phyloP scores from a whole-genome alignment of 2,113 vertebrate genomes.

The Proterorhinus semilunaris region DNA sequence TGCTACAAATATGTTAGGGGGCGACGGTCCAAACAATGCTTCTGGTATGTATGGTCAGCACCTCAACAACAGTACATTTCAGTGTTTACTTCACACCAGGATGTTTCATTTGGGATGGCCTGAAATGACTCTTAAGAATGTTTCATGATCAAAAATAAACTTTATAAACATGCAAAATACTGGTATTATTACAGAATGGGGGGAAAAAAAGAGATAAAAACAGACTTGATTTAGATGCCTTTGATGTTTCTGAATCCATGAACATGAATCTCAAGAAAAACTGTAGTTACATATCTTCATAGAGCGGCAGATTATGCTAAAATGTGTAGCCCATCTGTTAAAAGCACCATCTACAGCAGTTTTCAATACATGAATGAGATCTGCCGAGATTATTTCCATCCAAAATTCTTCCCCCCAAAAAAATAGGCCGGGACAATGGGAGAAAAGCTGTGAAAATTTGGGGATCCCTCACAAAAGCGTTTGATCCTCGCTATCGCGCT shows the following conservation, averaged over 20 bases:
- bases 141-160: no score
- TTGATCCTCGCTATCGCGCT: constrained; percentile 51
- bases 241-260: not conserved
- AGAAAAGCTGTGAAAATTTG: constrained; percentile 54
- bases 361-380: constrained; percentile 42
- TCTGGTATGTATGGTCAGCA: no score
- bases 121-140: no score
- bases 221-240: not conserved
- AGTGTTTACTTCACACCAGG: no score
- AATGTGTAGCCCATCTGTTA: constrained; percentile 22
- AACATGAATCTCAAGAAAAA: not conserved
- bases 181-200: no score
- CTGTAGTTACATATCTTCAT: not conserved
- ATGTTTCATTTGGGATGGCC: no score
- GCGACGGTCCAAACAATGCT: no score
- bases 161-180: no score
- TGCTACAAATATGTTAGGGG: no score
- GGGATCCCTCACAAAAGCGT: constrained; percentile 50
- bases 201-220: no score
- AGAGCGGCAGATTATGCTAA: constrained; percentile 21
- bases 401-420: constrained; percentile 44
- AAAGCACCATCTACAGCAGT: constrained; percentile 5
- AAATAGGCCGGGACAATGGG: constrained; percentile 50
- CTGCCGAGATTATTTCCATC: constrained; percentile 39
- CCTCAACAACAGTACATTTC: no score